A percentile compares a stretch with the other conserved stretches of the same genome.
Conservation (phyloP, 2,888 invertebrate species). For the Ischnus inquisitorius region DNA sequence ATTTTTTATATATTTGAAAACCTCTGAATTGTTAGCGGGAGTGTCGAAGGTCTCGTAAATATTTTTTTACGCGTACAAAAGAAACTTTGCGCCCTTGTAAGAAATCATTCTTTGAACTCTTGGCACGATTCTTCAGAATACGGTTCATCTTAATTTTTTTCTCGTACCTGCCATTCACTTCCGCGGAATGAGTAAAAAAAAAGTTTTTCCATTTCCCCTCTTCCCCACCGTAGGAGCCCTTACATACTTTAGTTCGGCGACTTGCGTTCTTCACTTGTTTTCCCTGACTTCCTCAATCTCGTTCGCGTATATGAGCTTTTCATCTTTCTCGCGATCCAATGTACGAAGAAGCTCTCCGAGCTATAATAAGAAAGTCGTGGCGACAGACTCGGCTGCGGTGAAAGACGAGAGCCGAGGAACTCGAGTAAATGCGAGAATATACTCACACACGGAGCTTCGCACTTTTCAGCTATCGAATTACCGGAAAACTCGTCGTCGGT, state of each 20-base stretch:
- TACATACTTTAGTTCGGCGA: conserved; percentile 50
- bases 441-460: conserved; percentile 36
- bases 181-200: conserved; percentile 52
- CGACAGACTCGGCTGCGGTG: conserved; percentile 16
- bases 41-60: background rate
- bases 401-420: conserved; percentile 56
- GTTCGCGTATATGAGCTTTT: conserved; percentile 34
- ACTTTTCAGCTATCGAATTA: conserved; percentile 52
- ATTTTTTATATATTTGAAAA: no score
- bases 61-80: background rate
- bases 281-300: conserved; percentile 51
- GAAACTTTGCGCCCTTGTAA: background rate
- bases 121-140: conserved; percentile 15
- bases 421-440: conserved; percentile 52
- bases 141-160: conserved; percentile 53
- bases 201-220: conserved; percentile 63
- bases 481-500: conserved; percentile 58
- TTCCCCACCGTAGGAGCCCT: conserved; percentile 9
- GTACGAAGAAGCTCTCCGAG: conserved; percentile 48
- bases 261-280: conserved; percentile 44
- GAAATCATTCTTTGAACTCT: conserved; percentile 4
- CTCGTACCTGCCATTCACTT: conserved; percentile 50
- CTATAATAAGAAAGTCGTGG: conserved; percentile 65
- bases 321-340: conserved; percentile 1
- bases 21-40: background rate